These are phyloP conservation scores for Brachionichthys hirsutus DNA, from an alignment of 2,113 vertebrate species.

Conservation along the genomic window DNA sequence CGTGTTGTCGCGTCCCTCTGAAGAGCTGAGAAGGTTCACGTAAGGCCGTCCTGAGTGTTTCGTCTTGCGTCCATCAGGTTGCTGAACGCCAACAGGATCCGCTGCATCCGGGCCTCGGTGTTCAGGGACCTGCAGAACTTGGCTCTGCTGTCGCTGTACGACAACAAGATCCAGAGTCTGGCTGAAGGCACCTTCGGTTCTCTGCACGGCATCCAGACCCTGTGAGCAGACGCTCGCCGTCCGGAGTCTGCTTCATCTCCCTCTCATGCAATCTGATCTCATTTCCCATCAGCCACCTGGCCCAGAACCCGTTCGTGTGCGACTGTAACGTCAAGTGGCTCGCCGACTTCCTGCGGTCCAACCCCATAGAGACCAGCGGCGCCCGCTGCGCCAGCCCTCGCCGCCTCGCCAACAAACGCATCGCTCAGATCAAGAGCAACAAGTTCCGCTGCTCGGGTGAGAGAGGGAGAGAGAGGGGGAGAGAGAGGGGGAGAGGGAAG, in stretches of 20 bases:
- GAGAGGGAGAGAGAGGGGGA: conserved; percentile 2
- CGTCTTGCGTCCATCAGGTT: conserved; percentile 74
- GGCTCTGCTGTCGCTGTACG: conserved; percentile 91
- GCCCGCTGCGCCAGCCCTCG: conserved; percentile 94
- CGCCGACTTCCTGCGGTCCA: conserved; percentile 92
- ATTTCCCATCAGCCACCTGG: conserved; percentile 84
- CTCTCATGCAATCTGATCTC: conserved; percentile 9
- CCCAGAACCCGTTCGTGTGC: conserved; percentile 97
- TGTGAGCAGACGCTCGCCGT: conserved; percentile 72
- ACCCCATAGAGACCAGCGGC: conserved; percentile 94
- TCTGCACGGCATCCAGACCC: conserved; percentile 89
- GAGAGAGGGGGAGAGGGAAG: conserved; percentile 71
- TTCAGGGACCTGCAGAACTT: conserved; percentile 95
- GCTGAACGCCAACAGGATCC: conserved; percentile 96
- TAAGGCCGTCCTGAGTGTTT: no score
- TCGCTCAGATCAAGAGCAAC: conserved; percentile 97
- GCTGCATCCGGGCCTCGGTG: conserved; percentile 84
- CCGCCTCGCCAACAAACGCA: conserved; percentile 96
- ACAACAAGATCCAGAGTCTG: conserved; percentile 97
- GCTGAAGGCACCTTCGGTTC: conserved; percentile 92
- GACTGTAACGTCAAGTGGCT: conserved; percentile 97
- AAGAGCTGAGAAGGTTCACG: no score
- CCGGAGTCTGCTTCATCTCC: neutral
- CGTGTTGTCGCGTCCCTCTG: no score
- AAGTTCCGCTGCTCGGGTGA: conserved; percentile 96